phyloP scores from a whole-genome alignment of 1,140 invertebrate species.

The Sipha flava region DNA sequence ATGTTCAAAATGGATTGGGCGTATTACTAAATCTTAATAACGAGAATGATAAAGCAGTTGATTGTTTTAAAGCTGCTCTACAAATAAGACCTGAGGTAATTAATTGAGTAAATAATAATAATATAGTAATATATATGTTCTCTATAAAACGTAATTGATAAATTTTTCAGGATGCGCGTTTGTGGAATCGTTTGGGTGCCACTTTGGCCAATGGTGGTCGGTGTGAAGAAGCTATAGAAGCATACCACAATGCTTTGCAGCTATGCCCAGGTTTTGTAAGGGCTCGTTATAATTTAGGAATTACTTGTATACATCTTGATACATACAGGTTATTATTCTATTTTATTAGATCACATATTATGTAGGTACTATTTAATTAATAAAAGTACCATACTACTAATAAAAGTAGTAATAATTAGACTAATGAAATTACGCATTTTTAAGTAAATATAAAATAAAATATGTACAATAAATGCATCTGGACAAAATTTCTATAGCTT shows the following conservation, averaged over 20 bases:
- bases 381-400: too few relatives aligned
- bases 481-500: too few relatives aligned
- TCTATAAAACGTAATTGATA: too few relatives aligned
- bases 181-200: slow-evolving; percentile 97
- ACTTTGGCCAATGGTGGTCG: slow-evolving; percentile 90
- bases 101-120: slow-evolving; percentile 31
- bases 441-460: too few relatives aligned
- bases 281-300: slow-evolving; percentile 94
- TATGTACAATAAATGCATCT: too few relatives aligned
- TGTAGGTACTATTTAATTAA: too few relatives aligned
- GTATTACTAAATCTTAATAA: slow-evolving; percentile 90
- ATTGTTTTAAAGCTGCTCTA: slow-evolving; percentile 88
- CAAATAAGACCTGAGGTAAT: slow-evolving; percentile 67
- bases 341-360: neutral
- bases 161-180: slow-evolving; percentile 67
- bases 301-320: slow-evolving; percentile 93
- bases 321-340: slow-evolving; percentile 63
- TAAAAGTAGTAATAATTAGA: too few relatives aligned
- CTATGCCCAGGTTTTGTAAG: slow-evolving; percentile 92
- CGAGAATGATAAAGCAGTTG: slow-evolving; percentile 92
- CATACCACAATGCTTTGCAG: slow-evolving; percentile 85
- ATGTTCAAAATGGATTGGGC: slow-evolving; percentile 90
- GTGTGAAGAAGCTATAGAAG: slow-evolving; percentile 91
- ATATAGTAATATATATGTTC: too few relatives aligned
- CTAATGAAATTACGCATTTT: too few relatives aligned